Base-by-base conservation (phyloP, 2,888 invertebrate species). In the Anoplius nigerrimus region DNA sequence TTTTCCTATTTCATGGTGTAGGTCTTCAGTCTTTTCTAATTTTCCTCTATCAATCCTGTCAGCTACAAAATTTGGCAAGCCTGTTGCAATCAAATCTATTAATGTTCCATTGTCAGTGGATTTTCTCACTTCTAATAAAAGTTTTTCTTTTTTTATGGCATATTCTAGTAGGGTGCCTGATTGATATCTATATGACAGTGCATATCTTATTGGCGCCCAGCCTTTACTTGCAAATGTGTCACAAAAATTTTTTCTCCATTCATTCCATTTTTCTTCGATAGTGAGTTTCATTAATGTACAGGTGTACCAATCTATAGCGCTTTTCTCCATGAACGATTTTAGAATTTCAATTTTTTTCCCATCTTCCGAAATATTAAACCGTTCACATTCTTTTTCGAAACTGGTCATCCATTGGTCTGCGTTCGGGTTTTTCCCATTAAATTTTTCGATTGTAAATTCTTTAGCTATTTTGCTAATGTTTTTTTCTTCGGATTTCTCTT, bases 211-310 rank as follows among this genome's bases (percentile, higher is more conserved):
- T 43, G 69, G 62, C 20, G 75, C 61, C 79, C 80, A 82, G 1
- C 76, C 80, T 78, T 80, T 83, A 52, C 72, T 77, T 53, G 73
- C 79, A 73, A 71, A 83, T 1, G 79, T 81, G 22, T 78, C 75
- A 51, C 75, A 74, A 65, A 80, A 76, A 54, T 66, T 77, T 48
- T 69, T 64, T 59, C 72, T 73, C 72, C 75, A 78, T 18, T 58
- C 55, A 2, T 42, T 51, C 78, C 76, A 78, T 46, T 76, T 69
- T 63, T 76, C 69, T 3, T 76, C 52, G 45, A 77, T 20, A 2
- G 13, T 22, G 8, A 22, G n/a, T 54, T 54, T 54, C n/a, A 54
- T 21, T 24, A 54, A 11, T 8, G 6, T 22, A 13, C 24, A 54
- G 22, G 1, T 54, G 22, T 54, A 54, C 53, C 53, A 54, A n/a